phyloP scores from a whole-genome alignment of 2,113 vertebrate species.

The Myrmecobius fasciatus region DNA sequence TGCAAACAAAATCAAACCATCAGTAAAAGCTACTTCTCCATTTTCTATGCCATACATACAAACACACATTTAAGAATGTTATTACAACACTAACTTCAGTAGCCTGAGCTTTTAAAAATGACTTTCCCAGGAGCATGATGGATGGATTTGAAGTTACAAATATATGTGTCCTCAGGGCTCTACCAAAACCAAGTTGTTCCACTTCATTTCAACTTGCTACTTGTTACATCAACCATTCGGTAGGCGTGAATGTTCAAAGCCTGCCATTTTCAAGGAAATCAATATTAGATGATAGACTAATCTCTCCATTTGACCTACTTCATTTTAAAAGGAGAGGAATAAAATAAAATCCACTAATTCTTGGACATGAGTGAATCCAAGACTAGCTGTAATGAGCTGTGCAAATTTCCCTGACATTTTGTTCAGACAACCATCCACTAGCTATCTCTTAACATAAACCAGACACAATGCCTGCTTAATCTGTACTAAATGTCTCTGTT shows the following conservation, averaged over 20 bases:
- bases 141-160: constrained; percentile 29
- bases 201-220: constrained; percentile 57
- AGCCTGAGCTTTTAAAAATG: background rate
- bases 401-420: constrained; percentile 8
- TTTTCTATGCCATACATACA: background rate
- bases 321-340: background rate
- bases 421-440: background rate
- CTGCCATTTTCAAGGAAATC: constrained; percentile 57
- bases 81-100: background rate
- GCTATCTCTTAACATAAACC: background rate
- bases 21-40: background rate
- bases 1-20: background rate
- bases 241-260: constrained; percentile 43
- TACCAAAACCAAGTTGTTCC: constrained; percentile 51
- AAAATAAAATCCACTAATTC: constrained; percentile 28
- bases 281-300: constrained; percentile 41
- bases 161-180: background rate
- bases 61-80: too few species aligned
- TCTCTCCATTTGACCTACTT: constrained; percentile 60
- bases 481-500: background rate
- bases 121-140: constrained; percentile 10
- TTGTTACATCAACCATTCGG: constrained; percentile 56
- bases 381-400: constrained; percentile 14
- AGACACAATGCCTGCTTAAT: background rate
- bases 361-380: background rate